Evolutionary conservation across 2,113 vertebrate genomes (phyloP), one percentile per base, ranked within the genome.

Genomic region (Cariama cristata): DNA sequence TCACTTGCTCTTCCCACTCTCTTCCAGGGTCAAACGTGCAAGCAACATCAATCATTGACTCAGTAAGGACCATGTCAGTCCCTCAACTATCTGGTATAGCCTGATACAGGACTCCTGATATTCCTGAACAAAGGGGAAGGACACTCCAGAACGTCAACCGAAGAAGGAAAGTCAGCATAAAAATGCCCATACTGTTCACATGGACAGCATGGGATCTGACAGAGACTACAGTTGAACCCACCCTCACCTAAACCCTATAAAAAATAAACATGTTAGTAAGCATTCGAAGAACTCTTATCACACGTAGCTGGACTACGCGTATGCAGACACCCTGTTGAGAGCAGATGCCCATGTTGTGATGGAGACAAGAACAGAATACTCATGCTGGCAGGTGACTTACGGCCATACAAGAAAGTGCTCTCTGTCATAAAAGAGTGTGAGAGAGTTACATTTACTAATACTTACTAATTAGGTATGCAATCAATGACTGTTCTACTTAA

Each of bases 11-110:
- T 68, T 44, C 20, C 6, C 13, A 30, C 30, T 45, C 38, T 55
- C 32, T 8, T 6, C 4, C 50, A 76, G 40, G 10, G 27, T 10
- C 11, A 44, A 44, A 40, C 4, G 9, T 17, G 28, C 63, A 71
- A 20, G 32, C 28, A 66, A 26, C 28, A 21, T 18, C 2, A 0
- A 67, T 11, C 2, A 0, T 2, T 63, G 33, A 47, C 16, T n/a
- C 58, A 35, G 20, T 9, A 66, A n/a, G 20, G 33, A 56, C 12
- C 7, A 53, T 11, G 38, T 42, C 28, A 52, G 50, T 42, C 30
- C 33, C 28, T 47, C 73, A 69, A 18, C 33, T 32, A 24, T 3
- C 52, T 27, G 8, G 26, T 42, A 69, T 8, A 49, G 16, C 53
- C 1, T 60, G 26, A 42, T 11, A 45, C 9, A 45, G 14, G 27